Evolutionary conservation across 2,113 vertebrate species (phyloP).

Genomic region (Pachyramphus minor): DNA sequence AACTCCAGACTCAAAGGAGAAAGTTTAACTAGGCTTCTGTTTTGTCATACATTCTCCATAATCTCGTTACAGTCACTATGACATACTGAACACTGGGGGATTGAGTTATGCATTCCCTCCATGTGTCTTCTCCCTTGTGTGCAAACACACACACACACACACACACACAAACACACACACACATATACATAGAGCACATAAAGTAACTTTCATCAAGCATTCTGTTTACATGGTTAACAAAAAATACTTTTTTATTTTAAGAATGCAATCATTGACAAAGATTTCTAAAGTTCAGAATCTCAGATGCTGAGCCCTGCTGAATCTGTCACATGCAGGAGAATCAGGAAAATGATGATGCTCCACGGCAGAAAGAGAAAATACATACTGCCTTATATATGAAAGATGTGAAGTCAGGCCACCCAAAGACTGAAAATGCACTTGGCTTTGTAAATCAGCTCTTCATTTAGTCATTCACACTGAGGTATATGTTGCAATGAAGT

Average conservation of each 20-base stretch:
- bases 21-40: background rate
- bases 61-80: background rate
- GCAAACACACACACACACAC: background rate
- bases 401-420: background rate
- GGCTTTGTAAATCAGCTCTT: background rate
- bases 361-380: background rate
- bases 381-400: background rate
- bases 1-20: background rate
- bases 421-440: background rate
- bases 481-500: background rate
- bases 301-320: background rate
- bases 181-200: rapidly evolving
- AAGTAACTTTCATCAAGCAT: background rate
- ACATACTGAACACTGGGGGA: background rate
- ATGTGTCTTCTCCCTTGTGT: background rate
- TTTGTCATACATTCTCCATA: background rate
- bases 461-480: background rate
- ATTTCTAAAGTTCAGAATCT: background rate
- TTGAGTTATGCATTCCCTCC: background rate
- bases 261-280: background rate
- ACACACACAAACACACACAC: too few species aligned
- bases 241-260: background rate
- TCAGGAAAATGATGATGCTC: background rate
- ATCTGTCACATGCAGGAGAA: background rate
- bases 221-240: background rate